Base-by-base conservation (phyloP, 2,797 vertebrate genomes). In the Hephaestus fuliginosus region DNA sequence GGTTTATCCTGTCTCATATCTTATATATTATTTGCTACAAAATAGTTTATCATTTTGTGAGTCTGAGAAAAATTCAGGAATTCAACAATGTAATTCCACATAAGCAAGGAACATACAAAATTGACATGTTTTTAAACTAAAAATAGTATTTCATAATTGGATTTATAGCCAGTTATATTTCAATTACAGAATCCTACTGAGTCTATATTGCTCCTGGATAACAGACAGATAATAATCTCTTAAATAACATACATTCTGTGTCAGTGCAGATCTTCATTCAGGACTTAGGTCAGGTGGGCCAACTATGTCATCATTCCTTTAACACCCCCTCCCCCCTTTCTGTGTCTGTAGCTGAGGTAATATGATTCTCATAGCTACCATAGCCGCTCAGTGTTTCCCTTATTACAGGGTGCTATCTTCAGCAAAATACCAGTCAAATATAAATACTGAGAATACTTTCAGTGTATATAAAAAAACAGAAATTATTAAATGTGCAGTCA, bases 331-430 rank as follows among this genome's bases (percentile, higher is more conserved):
- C 39, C 4, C 33, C 39, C 33, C 7, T 70, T 65, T 74, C 77
- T 71, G 62, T 78, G 73, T 84, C 65, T 75, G 66, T 75, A 62
- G 28, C 68, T 82, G 64, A 83, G 78, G 89, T 88, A 87, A 91
- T 64, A 57, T 63, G 80, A 88, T 52, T 68, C 73, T 74, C 43
- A 63, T 55, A 53, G 63, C 30, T 25, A 73, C 73, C 85, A 75
- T 74, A 73, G 71, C 58, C 5, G 0, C 44, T 58, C 58, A 68
- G 61, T 88, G 71, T 85, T 87, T 76, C 78, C 85, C 60, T 67
- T 72, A 73, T 83, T 84, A 80, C 60, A 72, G 18, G 30, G 2
- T 65, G 68, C 84, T 73, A 82, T 80, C 64, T 80, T 83, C 73
- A 86, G 85, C 76, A 80, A 83, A 85, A 76, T 66, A 17, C 81